Evolutionary conservation across 1,140 invertebrate species (phyloP).

Genomic region (Philopotamus ludificatus): DNA sequence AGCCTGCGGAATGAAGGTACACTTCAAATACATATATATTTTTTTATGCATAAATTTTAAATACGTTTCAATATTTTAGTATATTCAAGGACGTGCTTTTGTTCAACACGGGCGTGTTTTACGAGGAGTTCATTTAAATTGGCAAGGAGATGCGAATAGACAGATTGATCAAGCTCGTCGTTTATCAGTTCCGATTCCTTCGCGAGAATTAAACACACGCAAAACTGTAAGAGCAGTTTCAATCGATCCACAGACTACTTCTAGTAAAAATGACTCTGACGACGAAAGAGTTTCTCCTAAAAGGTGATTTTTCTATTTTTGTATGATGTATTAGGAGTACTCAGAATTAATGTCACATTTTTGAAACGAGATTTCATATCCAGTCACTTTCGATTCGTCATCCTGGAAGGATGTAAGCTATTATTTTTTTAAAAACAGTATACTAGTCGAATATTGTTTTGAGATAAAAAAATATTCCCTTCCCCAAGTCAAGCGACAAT

Average conservation of each 20-base stretch:
- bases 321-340: background rate
- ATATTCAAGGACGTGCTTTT: slow-evolving; percentile 72
- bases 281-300: slow-evolving; percentile 49
- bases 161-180: slow-evolving; percentile 49
- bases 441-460: too few species aligned
- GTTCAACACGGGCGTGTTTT: slow-evolving; percentile 68
- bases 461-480: too few species aligned
- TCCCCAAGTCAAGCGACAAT: too few species aligned
- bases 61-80: slow-evolving; percentile 50
- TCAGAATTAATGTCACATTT: background rate
- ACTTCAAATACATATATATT: slow-evolving; percentile 22
- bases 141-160: slow-evolving; percentile 50
- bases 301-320: slow-evolving; percentile 20
- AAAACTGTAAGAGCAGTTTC: slow-evolving; percentile 25
- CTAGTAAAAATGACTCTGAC: slow-evolving; percentile 43
- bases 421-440: too few species aligned
- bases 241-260: slow-evolving; percentile 12
- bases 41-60: slow-evolving; percentile 18
- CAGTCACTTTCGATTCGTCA: background rate
- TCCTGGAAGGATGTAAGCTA: too few species aligned
- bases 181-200: slow-evolving; percentile 45
- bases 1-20: slow-evolving; percentile 62
- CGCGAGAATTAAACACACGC: slow-evolving; percentile 34
- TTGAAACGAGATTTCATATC: background rate
- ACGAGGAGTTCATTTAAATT: slow-evolving; percentile 64